These are phyloP conservation scores for Neotoma lepida DNA, from an alignment of 2,113 vertebrate species.

Conservation along the genomic window DNA sequence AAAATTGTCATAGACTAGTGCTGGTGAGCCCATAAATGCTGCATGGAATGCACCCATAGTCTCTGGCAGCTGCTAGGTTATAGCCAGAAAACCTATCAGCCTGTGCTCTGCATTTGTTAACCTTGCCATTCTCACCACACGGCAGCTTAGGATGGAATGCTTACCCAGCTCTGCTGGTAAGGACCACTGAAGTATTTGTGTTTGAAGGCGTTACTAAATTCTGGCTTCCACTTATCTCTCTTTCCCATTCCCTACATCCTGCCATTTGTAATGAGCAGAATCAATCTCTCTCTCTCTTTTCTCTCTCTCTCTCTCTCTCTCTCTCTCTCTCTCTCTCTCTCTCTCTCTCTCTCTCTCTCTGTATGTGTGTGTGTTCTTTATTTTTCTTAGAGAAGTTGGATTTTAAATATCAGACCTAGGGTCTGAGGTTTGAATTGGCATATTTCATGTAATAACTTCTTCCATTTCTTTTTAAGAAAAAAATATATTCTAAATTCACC, in stretches of 20 bases:
- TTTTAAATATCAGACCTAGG: conserved; percentile 32
- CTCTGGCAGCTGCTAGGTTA: conserved; percentile 9
- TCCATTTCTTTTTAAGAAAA: conserved; percentile 30
- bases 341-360: too few species aligned
- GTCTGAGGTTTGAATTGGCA: neutral
- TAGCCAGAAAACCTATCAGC: conserved; percentile 49
- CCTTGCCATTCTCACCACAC: conserved; percentile 26
- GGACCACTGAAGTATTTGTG: neutral
- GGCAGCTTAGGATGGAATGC: neutral
- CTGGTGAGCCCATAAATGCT: conserved; percentile 51
- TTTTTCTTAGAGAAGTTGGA: neutral
- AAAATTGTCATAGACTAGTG: conserved; percentile 72
- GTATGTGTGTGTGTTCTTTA: neutral
- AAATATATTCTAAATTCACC: neutral
- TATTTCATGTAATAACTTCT: neutral
- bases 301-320: neutral
- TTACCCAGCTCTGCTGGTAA: neutral
- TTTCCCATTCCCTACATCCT: neutral
- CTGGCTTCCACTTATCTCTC: neutral
- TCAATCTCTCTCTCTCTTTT: neutral
- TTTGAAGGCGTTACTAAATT: neutral
- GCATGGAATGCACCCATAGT: conserved; percentile 8
- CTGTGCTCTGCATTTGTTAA: neutral
- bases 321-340: neutral
- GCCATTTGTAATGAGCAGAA: neutral